Evolutionary conservation across 1,140 invertebrate genomes (phyloP), one percentile per base, ranked within the genome.

Genomic region (Onthophagus taurus): DNA sequence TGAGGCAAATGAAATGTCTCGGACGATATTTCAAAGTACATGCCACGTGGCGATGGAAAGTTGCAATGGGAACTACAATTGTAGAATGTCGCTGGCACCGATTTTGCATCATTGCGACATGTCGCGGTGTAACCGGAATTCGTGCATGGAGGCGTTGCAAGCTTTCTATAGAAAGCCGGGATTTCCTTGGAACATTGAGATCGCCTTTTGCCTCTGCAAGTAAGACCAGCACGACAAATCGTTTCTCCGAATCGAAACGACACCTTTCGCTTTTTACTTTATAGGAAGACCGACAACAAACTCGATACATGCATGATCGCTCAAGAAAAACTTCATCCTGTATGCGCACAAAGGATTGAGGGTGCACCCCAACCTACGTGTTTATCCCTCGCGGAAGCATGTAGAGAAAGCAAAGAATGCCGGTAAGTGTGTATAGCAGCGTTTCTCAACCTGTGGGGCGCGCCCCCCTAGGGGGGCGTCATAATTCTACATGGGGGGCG

Each of bases 141-240:
- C 84, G 6, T 93, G 89, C 63, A 90, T 91, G 87, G 73, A 80
- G 37, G 82, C 85, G n/a, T 64, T 92, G 49, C 79, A 89, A 58
- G 76, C 77, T 36, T 90, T 92, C 66, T 91, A 90, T 66, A 75
- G 83, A 55, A 80, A 78, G 48, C 78, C 81, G 4, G 77, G 78
- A 36, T 77, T 83, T 42, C 77, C 78, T 47, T 83, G 85, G 74
- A 86, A 83, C 53, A 75, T 89, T 43, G 87, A 91, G 61, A 85
- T 91, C 51, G 89, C 87, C 46, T 90, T 91, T 69, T 92, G 89
- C 64, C 72, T 91, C 31, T 92, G 89, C 86, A 90, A 83, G 88
- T 92, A 69, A 29, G 35, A 20, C 13, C 6, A 6, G 23, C n/a
- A 6, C n/a, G 23, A 26, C 23, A 26, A 26, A 26, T 7, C n/a